These are phyloP conservation scores for Eubasilissa splendida DNA, from an alignment of 2,888 invertebrate genomes.

Conservation along the genomic window DNA sequence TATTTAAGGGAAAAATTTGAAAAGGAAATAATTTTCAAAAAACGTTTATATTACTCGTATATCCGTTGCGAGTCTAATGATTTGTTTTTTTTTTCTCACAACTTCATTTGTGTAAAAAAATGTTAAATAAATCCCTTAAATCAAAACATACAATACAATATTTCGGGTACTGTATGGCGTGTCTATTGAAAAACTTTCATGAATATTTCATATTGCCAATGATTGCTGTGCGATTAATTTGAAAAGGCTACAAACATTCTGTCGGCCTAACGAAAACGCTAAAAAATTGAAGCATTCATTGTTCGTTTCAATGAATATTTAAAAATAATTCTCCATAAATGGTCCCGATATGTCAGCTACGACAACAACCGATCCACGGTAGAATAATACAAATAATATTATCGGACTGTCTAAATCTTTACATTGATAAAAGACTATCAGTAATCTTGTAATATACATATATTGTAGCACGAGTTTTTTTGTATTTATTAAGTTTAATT, in stretches of 20 bases:
- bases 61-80: no score
- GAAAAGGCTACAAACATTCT: not conserved
- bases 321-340: not conserved
- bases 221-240: conserved; percentile 53
- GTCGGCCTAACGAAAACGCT: not conserved
- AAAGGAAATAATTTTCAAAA: no score
- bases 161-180: not conserved
- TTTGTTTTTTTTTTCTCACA: not conserved
- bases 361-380: no score
- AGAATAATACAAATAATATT: no score
- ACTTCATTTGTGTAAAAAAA: not conserved
- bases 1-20: no score
- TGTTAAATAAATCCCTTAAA: not conserved
- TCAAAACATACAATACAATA: not conserved
- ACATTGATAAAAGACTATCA: no score
- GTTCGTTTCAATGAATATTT: not conserved
- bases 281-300: not conserved
- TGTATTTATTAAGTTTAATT: no score
- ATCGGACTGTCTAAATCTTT: no score
- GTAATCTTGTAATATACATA: no score
- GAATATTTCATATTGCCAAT: conserved; percentile 54
- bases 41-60: no score
- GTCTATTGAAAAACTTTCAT: conserved; percentile 46
- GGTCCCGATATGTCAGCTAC: no score
- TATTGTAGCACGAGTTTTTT: no score